Conservation (phyloP, 2,888 invertebrate genomes). For the Agrochola lota region DNA sequence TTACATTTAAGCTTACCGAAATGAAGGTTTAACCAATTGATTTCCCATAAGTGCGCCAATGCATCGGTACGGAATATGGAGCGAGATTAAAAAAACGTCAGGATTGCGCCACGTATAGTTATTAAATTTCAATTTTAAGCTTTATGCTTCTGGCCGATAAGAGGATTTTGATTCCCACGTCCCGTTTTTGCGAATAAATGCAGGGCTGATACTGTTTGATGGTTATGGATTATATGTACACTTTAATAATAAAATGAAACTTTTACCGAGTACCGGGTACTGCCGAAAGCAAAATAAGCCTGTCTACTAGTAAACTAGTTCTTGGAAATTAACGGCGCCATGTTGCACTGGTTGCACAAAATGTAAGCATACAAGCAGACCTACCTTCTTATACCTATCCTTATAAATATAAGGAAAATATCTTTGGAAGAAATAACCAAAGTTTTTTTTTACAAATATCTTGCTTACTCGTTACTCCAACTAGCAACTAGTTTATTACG, state of each 20-base stretch:
- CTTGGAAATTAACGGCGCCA: not conserved
- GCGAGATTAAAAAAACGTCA: slow-evolving; percentile 53
- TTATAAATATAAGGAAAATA: no score
- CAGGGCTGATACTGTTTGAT: slow-evolving; percentile 64
- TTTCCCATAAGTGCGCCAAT: slow-evolving; percentile 43
- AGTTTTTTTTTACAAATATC: no score
- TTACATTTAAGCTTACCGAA: not conserved
- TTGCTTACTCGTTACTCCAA: not conserved
- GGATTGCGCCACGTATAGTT: slow-evolving; percentile 69
- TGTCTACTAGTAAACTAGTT: not conserved
- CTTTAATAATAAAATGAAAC: not conserved
- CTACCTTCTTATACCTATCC: not conserved
- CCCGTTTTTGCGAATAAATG: slow-evolving; percentile 73
- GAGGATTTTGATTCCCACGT: slow-evolving; percentile 82
- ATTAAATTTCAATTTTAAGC: slow-evolving; percentile 86
- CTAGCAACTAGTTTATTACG: not conserved
- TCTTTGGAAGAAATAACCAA: no score
- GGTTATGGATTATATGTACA: slow-evolving; percentile 12
- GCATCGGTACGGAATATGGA: slow-evolving; percentile 25
- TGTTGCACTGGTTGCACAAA: not conserved
- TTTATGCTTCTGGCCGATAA: slow-evolving; percentile 82
- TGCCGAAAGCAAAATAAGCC: not conserved
- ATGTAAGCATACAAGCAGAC: not conserved
- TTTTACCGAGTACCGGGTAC: not conserved
- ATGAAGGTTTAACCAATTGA: slow-evolving; percentile 40